Evolutionary conservation across 2,113 vertebrate genomes (phyloP).

Genomic region (Macquaria ambigua): DNA sequence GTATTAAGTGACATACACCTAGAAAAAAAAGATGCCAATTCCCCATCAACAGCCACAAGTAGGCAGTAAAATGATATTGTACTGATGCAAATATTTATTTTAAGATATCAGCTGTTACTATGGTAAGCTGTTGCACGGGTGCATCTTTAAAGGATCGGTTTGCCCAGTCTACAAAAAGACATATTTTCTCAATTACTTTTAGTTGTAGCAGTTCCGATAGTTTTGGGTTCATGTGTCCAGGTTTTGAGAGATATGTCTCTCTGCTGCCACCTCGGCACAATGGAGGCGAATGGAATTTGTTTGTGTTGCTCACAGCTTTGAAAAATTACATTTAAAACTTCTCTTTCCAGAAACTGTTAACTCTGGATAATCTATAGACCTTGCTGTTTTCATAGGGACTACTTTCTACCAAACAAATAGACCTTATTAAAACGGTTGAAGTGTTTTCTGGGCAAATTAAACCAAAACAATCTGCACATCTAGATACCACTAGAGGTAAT

Average conservation of each 20-base stretch:
- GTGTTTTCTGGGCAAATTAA: background rate
- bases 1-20: background rate
- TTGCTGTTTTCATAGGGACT: background rate
- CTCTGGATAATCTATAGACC: background rate
- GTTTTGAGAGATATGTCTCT: background rate
- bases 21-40: slow-evolving; percentile 8
- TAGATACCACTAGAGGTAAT: background rate
- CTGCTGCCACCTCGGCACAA: background rate
- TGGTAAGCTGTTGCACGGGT: background rate
- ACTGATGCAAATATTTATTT: background rate
- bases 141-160: background rate
- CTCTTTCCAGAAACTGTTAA: background rate
- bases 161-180: background rate
- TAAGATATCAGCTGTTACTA: background rate
- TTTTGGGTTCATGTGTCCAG: background rate
- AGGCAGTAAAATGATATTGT: background rate
- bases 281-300: background rate
- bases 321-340: background rate
- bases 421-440: background rate
- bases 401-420: background rate
- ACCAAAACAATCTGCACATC: background rate
- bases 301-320: background rate
- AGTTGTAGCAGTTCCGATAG: background rate
- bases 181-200: background rate
- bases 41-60: background rate